Evolutionary conservation across 2,888 invertebrate genomes (phyloP).

Genomic region (Lasius fuliginosus): DNA sequence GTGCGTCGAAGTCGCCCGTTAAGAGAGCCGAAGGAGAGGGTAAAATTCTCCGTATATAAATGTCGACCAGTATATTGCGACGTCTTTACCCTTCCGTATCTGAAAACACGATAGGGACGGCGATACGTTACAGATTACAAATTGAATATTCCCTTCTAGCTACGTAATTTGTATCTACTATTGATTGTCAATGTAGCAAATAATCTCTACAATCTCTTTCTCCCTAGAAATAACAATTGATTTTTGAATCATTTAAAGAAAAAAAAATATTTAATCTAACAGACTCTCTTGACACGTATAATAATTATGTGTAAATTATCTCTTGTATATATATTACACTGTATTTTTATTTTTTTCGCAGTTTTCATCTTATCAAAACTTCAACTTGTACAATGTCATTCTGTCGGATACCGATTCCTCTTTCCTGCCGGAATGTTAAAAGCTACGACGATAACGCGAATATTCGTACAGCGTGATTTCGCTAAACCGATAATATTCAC

Average conservation of each 20-base stretch:
- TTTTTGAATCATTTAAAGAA: not conserved
- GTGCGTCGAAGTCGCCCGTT: conserved; percentile 42
- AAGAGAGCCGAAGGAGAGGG: not conserved
- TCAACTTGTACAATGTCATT: not conserved
- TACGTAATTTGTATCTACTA: not conserved
- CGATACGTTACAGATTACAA: not conserved
- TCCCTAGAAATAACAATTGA: not conserved
- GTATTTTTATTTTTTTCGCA: not conserved
- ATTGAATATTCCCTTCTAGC: not conserved
- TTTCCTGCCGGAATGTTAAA: conserved; percentile 13
- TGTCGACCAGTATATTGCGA: conserved; percentile 1
- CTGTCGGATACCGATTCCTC: not conserved
- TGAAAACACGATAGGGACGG: not conserved
- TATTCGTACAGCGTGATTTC: conserved; percentile 22
- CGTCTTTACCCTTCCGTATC: conserved; percentile 2
- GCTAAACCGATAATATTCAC: conserved; percentile 28
- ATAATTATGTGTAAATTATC: not conserved
- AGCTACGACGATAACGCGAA: conserved; percentile 23
- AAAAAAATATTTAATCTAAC: too few species aligned
- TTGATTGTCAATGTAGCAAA: not conserved
- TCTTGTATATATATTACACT: not conserved
- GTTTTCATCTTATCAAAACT: not conserved
- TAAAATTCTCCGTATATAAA: conserved; percentile 29
- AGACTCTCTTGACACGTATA: not conserved
- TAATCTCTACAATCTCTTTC: not conserved